Percentiles rank a stretch among this genome's conserved stretches.
Conservation (phyloP, 2,797 vertebrate genomes). For the Tarsius wallacei region DNA sequence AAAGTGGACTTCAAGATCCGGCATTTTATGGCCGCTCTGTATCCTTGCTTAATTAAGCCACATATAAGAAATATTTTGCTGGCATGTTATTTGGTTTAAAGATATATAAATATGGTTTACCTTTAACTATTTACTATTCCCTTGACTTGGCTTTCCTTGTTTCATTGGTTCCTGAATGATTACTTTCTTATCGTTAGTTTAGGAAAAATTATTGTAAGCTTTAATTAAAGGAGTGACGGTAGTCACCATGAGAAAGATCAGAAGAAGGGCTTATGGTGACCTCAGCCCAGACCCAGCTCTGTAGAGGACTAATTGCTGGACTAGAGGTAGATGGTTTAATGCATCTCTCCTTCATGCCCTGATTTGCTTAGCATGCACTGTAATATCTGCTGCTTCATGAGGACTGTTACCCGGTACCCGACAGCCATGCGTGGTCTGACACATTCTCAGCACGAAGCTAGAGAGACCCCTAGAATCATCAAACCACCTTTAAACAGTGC, state of each 20-base stretch:
- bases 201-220: not conserved
- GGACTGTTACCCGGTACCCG: not conserved
- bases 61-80: constrained; percentile 32
- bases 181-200: not conserved
- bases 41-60: constrained; percentile 75
- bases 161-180: constrained; percentile 13
- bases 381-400: not conserved
- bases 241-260: not conserved
- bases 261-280: not conserved
- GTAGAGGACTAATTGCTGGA: not conserved
- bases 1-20: constrained; percentile 66
- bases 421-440: not conserved
- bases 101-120: constrained; percentile 45
- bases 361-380: not conserved
- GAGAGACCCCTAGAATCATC: not conserved
- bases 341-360: fast-evolving
- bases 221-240: not conserved
- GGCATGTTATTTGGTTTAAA: constrained; percentile 27
- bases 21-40: constrained; percentile 47
- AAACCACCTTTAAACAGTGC: not conserved
- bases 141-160: constrained; percentile 28
- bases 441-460: not conserved
- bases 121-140: constrained; percentile 61
- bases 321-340: fast-evolving
- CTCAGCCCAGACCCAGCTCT: not conserved